phyloP scores from a whole-genome alignment of 1,140 invertebrate genomes.

The Sycophila sp. region DNA sequence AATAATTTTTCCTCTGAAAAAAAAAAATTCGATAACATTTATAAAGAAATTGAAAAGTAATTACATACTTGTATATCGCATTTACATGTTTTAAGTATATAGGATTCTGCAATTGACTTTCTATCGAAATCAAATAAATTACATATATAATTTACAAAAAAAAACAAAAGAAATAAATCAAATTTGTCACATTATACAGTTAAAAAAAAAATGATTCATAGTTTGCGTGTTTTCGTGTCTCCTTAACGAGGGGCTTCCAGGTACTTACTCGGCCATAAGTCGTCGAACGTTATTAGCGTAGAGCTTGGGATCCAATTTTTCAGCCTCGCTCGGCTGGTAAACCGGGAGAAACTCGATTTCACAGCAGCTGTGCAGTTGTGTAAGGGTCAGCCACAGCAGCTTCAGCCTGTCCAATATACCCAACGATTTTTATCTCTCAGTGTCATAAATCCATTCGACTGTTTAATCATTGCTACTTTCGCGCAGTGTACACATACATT shows the following conservation, averaged over 20 bases:
- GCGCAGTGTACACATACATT: too few relatives aligned
- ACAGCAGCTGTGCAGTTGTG: conserved; percentile 88
- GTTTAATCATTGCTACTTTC: too few relatives aligned
- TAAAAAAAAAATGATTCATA: not conserved
- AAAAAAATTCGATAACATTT: too few relatives aligned
- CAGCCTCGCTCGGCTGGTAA: conserved; percentile 87
- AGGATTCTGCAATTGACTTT: not conserved
- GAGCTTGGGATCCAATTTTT: conserved; percentile 87
- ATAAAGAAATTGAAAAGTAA: too few relatives aligned
- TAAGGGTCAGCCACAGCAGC: conserved; percentile 89
- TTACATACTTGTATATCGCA: too few relatives aligned
- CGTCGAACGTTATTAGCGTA: conserved; percentile 91
- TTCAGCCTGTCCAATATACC: conserved; percentile 83
- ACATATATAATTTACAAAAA: not conserved
- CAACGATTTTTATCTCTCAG: too few relatives aligned
- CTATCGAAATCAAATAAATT: conserved; percentile 1
- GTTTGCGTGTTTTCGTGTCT: not conserved
- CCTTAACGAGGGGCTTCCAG: too few relatives aligned
- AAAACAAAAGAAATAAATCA: too few relatives aligned
- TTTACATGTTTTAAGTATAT: not conserved
- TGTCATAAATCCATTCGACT: too few relatives aligned
- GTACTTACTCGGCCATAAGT: conserved; percentile 89
- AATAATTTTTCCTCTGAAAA: too few relatives aligned
- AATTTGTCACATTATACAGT: too few relatives aligned
- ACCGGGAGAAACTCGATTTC: conserved; percentile 96